Percentiles rank a stretch among this genome's conserved stretches.
Conservation (phyloP, 1,140 invertebrate genomes). For the Dryas iulia region DNA sequence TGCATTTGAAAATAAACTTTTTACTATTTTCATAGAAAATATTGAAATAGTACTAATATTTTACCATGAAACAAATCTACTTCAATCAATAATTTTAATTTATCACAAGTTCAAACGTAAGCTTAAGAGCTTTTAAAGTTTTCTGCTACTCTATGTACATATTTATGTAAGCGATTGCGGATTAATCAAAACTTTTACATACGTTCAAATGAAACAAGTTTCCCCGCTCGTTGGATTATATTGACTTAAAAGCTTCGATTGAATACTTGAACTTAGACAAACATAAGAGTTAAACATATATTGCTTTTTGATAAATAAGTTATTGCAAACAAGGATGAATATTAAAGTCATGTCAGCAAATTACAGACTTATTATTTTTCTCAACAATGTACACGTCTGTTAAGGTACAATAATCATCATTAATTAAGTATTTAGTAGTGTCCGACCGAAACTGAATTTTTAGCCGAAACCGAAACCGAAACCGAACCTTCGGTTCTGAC, state of each 20-base stretch:
- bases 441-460: too few species aligned
- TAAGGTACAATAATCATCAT: neutral
- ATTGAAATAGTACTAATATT: neutral
- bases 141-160: neutral
- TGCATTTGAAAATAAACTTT: too few species aligned
- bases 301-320: neutral
- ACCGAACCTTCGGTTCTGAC: too few species aligned
- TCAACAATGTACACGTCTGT: neutral
- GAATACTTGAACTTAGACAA: slow-evolving; percentile 11
- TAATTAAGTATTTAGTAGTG: slow-evolving; percentile 1
- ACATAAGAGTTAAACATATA: neutral
- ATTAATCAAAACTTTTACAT: slow-evolving; percentile 37
- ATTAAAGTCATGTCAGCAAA: neutral
- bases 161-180: slow-evolving; percentile 12
- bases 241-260: slow-evolving; percentile 30
- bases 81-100: slow-evolving; percentile 1
- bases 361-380: neutral
- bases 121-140: slow-evolving; percentile 1
- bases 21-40: neutral
- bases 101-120: neutral
- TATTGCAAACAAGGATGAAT: neutral
- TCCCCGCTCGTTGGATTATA: slow-evolving; percentile 34
- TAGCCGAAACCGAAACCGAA: too few species aligned
- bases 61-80: neutral
- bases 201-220: slow-evolving; percentile 41